Percentiles rank a stretch among this genome's conserved stretches.
phyloP scores from a whole-genome alignment of 2,888 invertebrate genomes.

The Plemyria rubiginata region DNA sequence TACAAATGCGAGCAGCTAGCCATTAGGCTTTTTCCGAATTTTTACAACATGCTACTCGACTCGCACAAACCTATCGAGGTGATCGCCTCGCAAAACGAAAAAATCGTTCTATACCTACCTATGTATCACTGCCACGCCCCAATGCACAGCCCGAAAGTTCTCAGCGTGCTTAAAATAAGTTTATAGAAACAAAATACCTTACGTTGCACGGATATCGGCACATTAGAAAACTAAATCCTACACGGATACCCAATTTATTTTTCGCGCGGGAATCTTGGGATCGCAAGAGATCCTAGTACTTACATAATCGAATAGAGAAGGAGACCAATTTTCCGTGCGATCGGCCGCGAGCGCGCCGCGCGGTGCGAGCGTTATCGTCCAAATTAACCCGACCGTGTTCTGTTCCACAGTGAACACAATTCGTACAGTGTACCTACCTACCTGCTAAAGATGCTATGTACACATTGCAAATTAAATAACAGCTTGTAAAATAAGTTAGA shows the following conservation, averaged over 20 bases:
- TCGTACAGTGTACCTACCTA: not conserved
- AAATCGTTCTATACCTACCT: too few relatives aligned
- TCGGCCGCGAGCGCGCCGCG: conserved; percentile 62
- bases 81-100: too few relatives aligned
- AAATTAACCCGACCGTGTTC: conserved; percentile 68
- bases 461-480: too few relatives aligned
- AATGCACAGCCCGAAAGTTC: too few relatives aligned
- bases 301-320: conserved; percentile 75
- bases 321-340: conserved; percentile 80
- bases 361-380: conserved; percentile 66
- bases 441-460: too few relatives aligned
- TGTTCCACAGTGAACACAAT: conserved; percentile 57
- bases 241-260: conserved; percentile 58
- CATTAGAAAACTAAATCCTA: conserved; percentile 27
- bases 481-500: too few relatives aligned
- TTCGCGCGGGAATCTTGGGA: conserved; percentile 50
- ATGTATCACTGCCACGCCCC: too few relatives aligned
- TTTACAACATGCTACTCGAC: too few relatives aligned
- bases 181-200: not conserved
- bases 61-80: too few relatives aligned
- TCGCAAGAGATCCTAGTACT: conserved; percentile 73
- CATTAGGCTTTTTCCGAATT: too few relatives aligned
- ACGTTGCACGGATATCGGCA: not conserved
- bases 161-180: not conserved
- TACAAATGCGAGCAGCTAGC: too few relatives aligned